Evolutionary conservation across 2,797 vertebrate species (phyloP), one percentile per base, ranked within the genome.

Genomic region (Spizella passerina): DNA sequence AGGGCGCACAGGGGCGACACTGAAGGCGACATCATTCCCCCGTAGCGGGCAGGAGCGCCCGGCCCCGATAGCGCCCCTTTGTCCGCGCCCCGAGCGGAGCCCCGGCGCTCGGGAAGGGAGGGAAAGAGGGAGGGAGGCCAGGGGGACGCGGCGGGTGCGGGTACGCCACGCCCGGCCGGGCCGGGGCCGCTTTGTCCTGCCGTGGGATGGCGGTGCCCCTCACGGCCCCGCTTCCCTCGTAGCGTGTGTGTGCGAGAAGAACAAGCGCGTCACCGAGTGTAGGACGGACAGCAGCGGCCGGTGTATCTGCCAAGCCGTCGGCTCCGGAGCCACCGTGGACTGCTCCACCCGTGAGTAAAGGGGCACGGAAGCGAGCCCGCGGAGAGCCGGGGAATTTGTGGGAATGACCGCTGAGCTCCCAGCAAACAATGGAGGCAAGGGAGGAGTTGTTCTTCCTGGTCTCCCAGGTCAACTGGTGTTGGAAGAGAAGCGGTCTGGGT

Each of bases 271-370:
- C 26, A 56, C 3, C 52, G 63, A 88, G 81, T 96, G 96, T 47
- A 7, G 2, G 39, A 0, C 0, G 29, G 0, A 1, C 0, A 0
- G 0, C 2, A 0, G 1, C 2, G 23, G 29, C 2, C 39, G 0
- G 5, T 96, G 96, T 41, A 9, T 1, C 47, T 96, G 96, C 55
- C 29, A 73, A 0, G 41, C 86, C 16, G 2, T 93, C 8, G 95
- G 96, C 44, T 92, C 95, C 15, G 6, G 66, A 2, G 0, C 6
- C 36, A 1, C 11, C 1, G 88, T 96, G 52, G n/a, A 41, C 68
- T 96, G 96, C 38, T 0, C 0, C 20, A 95, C 88, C 1, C 2
- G 96, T 96, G 79, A 96, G 88, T 91, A 38, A 9, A 24, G 23
- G 32, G 72, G 65, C 72, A 2, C 3, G 34, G 68, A 14, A 20